These are phyloP conservation scores for Mobula hypostoma DNA, from an alignment of 2,113 vertebrate genomes.

Conservation along the genomic window DNA sequence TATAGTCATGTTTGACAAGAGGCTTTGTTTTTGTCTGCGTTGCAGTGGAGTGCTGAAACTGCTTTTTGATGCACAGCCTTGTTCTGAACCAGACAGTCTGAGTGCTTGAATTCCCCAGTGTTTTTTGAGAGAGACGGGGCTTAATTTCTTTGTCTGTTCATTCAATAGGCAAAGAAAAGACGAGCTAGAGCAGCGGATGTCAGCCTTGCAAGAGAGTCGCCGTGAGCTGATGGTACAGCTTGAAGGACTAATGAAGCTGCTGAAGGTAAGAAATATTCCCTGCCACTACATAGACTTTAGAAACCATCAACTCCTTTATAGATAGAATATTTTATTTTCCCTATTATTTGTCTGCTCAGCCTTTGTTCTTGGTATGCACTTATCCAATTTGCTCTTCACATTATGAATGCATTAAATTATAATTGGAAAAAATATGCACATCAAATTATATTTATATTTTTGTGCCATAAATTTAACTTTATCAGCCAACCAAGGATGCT, in stretches of 20 bases:
- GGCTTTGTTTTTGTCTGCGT: neutral
- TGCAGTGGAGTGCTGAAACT: neutral
- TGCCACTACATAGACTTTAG: neutral
- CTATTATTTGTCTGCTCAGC: neutral
- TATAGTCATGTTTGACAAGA: neutral
- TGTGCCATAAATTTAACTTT: neutral
- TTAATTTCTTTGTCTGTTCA: neutral
- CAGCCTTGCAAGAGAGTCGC: constrained; percentile 83
- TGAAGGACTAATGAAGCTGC: constrained; percentile 90
- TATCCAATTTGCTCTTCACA: constrained; percentile 10
- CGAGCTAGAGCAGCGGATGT: constrained; percentile 91
- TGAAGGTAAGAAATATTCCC: constrained; percentile 64
- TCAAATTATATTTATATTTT: neutral
- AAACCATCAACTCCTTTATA: constrained; percentile 51
- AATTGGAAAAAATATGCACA: neutral
- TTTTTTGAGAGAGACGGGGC: neutral
- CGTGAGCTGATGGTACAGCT: constrained; percentile 93
- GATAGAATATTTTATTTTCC: neutral
- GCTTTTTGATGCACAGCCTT: neutral
- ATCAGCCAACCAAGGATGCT: neutral
- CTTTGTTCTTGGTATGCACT: neutral
- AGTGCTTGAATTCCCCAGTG: neutral
- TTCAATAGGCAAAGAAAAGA: constrained; percentile 84
- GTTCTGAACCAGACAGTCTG: rapidly evolving
- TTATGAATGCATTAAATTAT: constrained; percentile 23